Evolutionary conservation across 2,797 vertebrate species (phyloP).

Genomic region (Leucoraja ocellata): DNA sequence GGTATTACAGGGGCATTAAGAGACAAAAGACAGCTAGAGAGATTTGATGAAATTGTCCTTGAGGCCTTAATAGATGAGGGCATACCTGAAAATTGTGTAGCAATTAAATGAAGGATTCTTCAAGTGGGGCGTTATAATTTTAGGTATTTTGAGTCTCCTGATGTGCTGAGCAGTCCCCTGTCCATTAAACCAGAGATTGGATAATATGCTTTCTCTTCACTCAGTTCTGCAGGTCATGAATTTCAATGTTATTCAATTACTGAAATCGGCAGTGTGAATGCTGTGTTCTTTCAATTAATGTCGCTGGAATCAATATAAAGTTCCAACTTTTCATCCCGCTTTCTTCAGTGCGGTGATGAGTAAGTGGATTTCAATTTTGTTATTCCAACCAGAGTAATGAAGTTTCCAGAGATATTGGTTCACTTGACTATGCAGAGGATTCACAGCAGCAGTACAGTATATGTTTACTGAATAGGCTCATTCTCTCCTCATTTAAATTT

Average conservation of each 20-base stretch:
- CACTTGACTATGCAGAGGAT: not conserved
- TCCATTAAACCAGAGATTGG: not conserved
- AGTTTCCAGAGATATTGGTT: not conserved
- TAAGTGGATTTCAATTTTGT: slow-evolving; percentile 21
- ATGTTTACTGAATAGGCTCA: not conserved
- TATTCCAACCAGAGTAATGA: slow-evolving; percentile 21
- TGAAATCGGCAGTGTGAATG: slow-evolving; percentile 16
- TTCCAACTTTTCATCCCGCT: not conserved
- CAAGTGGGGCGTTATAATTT: not conserved
- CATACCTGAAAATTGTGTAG: too few species aligned
- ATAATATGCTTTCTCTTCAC: slow-evolving; percentile 23
- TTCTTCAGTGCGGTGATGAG: slow-evolving; percentile 19
- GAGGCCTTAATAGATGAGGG: too few species aligned
- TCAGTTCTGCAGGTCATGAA: slow-evolving; percentile 6
- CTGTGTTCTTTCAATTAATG: not conserved
- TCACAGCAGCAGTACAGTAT: not conserved
- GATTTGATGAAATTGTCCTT: too few species aligned
- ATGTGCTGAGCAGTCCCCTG: not conserved
- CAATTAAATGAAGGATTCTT: too few species aligned
- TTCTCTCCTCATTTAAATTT: not conserved
- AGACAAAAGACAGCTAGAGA: too few species aligned
- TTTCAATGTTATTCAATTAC: slow-evolving; percentile 29
- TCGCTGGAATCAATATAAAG: slow-evolving; percentile 1
- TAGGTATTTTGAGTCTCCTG: not conserved
- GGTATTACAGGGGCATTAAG: too few species aligned